Base-by-base conservation (phyloP, 2,888 invertebrate genomes). In the Drosophila merina region DNA sequence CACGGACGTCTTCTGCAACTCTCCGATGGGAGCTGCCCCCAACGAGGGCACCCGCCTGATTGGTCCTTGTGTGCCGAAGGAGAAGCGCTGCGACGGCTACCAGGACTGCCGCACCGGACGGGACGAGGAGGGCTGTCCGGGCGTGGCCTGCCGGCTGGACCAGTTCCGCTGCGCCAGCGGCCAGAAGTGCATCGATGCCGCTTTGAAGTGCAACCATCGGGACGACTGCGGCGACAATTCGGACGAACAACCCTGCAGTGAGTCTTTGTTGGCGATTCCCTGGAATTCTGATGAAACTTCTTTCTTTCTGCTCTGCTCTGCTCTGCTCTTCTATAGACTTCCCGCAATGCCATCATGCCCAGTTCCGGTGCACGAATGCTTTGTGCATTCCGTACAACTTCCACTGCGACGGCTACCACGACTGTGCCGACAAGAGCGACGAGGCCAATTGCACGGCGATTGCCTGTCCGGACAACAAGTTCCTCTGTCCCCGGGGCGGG, bases 301-400 rank as follows among this genome's bases (percentile, higher is more conserved):
- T 28, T 40, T 33, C n/a, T n/a, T n/a, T n/a, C n/a, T n/a, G n/a
- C n/a, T n/a, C n/a, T n/a, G n/a, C n/a, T 3, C 14, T 14, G 14
- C 14, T 14, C 14, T 14, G 9, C 3, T 0, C 12, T 31, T 33
- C 71, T 83, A n/a, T 92, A 97, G 97, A 95, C 92, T 98, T 98
- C 90, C 97, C 97, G 0, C 94, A 96, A 0, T 98, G 98, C 91
- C 96, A 96, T 89, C 95, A 95, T 79, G 96, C 96, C 1, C 98
- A 98, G 92, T 98, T 98, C 92, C 94, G 97, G 38, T 98, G 98
- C 92, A 95, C 95, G 76, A 98, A 98, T 92, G 96, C 96, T 0
- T 94, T 98, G 9, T 99, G 99, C 92, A 98, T 99, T 85, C 98
- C 98, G 0, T 94, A 94, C 52, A 94, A 95, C 51, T 97, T 96